phyloP scores from a whole-genome alignment of 2,888 invertebrate genomes.

The Microchrysa polita region DNA sequence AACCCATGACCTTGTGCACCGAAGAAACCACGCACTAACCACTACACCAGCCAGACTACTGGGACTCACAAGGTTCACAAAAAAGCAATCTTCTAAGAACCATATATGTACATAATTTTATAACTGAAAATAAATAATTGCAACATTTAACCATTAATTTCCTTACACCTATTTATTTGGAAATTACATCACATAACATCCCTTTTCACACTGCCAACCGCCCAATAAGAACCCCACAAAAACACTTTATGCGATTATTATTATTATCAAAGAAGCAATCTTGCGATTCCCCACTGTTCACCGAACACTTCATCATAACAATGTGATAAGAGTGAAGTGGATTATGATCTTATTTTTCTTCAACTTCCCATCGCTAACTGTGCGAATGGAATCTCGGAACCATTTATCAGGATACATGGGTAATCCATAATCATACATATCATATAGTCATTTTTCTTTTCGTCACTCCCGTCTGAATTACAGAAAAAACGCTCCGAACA shows the following conservation, averaged over 20 bases:
- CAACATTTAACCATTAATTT: too few relatives aligned
- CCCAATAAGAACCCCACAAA: constrained; percentile 15
- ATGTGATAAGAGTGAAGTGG: constrained; percentile 34
- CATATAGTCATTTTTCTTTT: constrained; percentile 46
- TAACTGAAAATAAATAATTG: too few relatives aligned
- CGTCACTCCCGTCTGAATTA: constrained; percentile 39
- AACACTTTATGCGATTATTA: constrained; percentile 29
- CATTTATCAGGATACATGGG: constrained; percentile 46
- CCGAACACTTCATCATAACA: constrained; percentile 24
- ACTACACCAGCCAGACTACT: too few relatives aligned
- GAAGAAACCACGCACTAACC: too few relatives aligned
- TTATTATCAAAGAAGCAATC: constrained; percentile 33
- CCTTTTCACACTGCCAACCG: not conserved
- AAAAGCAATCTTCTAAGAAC: too few relatives aligned
- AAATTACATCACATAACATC: not conserved
- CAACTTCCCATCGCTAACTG: not conserved
- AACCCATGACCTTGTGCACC: too few relatives aligned
- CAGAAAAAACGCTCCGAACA: constrained; percentile 18
- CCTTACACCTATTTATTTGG: too few relatives aligned
- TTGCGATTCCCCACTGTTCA: constrained; percentile 9
- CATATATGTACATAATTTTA: too few relatives aligned
- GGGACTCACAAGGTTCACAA: too few relatives aligned
- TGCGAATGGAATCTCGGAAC: constrained; percentile 15
- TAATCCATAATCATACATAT: constrained; percentile 46
- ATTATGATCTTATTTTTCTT: constrained; percentile 15